Base-by-base conservation (phyloP, 2,113 vertebrate genomes). In the Myrmecophaga tridactyla region DNA sequence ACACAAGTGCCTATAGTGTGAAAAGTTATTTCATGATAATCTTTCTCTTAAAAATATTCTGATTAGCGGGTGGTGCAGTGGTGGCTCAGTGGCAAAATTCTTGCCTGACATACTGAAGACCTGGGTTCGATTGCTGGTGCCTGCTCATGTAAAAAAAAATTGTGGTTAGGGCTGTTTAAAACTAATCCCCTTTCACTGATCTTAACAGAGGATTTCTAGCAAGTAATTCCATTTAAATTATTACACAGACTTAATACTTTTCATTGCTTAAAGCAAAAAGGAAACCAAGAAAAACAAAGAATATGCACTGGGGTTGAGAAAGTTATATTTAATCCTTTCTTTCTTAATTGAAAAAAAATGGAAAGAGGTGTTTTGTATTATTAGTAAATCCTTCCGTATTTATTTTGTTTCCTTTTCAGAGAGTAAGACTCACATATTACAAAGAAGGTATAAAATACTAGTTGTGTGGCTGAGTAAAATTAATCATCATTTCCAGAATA, bases 171-270 rank as follows among this genome's bases (percentile, higher is more conserved):
- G 97, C 95, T 97, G 97, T 98, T 99, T 98, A 98, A 98, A 98
- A 98, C 97, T 99, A 99, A 99, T 99, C 98, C 98, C 73, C 96
- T 99, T 98, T 98, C 98, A 98, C 98, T 99, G 98, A 99, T 99
- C 98, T 99, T 98, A 97, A 97, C 98, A 98, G 97, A 98, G 97
- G 96, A 98, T 99, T 98, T 97, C 98, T 98, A 98, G 97, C 98
- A 97, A 98, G 98, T 98, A 98, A 99, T 99, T 98, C 97, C 98
- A 98, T 99, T 99, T 98, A 99, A 99, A 99, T 99, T 98, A 98
- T 97, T 98, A 98, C 96, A 98, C 96, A 98, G 98, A 98, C 98
- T 98, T 99, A 99, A 99, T 99, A 98, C 98, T 98, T 98, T 99
- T 98, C 97, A 96, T 98, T 98, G 98, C 98, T 99, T 97, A 98